Percentiles rank a stretch among this genome's conserved stretches.
Conservation (phyloP, 2,888 invertebrate species). For the Apoda limacodes region DNA sequence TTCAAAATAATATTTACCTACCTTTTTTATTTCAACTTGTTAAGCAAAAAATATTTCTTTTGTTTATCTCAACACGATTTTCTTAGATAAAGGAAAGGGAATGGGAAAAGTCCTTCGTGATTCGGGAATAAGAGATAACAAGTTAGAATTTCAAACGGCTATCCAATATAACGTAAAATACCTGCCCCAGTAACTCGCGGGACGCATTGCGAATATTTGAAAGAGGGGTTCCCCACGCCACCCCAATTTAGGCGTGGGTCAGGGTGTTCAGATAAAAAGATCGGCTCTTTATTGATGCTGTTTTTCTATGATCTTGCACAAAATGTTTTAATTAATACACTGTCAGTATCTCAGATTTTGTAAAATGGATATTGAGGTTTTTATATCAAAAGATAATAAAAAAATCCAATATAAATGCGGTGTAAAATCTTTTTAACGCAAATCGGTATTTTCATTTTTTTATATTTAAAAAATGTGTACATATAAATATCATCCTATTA, state of each 20-base stretch:
- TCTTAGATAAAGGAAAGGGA: no score
- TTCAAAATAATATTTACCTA: no score
- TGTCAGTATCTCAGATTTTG: no score
- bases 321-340: no score
- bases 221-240: constrained; percentile 17
- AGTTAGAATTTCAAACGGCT: constrained; percentile 31
- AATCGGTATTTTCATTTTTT: neutral
- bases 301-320: no score
- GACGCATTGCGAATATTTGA: constrained; percentile 28
- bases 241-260: no score
- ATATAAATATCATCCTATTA: neutral
- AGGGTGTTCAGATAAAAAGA: no score
- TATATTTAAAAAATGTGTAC: neutral
- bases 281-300: no score
- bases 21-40: no score
- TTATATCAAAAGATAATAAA: neutral
- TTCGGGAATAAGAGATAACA: constrained; percentile 21
- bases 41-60: no score
- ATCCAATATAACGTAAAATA: constrained; percentile 31
- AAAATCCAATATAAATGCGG: neutral
- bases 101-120: constrained; percentile 1
- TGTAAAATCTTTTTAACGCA: neutral
- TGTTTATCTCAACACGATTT: no score
- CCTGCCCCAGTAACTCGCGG: constrained; percentile 31
- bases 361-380: no score